These are phyloP conservation scores for Oscheius sp. DNA, from an alignment of 2,888 invertebrate genomes.

Conservation along the genomic window DNA sequence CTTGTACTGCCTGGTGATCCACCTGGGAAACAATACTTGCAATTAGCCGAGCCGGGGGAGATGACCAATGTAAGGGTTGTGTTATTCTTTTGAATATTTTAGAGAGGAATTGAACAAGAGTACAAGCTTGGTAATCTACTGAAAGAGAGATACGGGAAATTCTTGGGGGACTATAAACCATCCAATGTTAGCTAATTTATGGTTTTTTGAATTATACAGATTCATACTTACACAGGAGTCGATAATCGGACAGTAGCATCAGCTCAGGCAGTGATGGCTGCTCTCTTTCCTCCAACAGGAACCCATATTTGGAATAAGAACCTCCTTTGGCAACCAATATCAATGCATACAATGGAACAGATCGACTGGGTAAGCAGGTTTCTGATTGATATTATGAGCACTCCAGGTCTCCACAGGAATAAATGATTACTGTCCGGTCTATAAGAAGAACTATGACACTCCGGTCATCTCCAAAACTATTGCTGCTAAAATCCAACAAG, in stretches of 20 bases:
- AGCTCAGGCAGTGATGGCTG: constrained; percentile 71
- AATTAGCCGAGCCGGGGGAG: constrained; percentile 52
- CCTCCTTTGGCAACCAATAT: constrained; percentile 85
- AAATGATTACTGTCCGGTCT: constrained; percentile 40
- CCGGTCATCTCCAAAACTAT: constrained; percentile 29
- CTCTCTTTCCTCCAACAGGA: constrained; percentile 71
- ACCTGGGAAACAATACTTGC: constrained; percentile 31
- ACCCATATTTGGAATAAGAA: constrained; percentile 70
- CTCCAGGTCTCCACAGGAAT: constrained; percentile 53
- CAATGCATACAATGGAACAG: constrained; percentile 78
- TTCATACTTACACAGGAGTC: constrained; percentile 81
- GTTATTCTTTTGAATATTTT: constrained; percentile 21
- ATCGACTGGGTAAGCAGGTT: constrained; percentile 44
- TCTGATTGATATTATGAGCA: background rate
- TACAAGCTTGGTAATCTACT: constrained; percentile 81
- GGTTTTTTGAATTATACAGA: constrained; percentile 74
- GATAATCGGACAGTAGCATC: constrained; percentile 82
- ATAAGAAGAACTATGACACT: constrained; percentile 23
- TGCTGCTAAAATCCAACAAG: constrained; percentile 9
- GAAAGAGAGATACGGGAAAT: constrained; percentile 78
- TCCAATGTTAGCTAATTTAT: constrained; percentile 53
- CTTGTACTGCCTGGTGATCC: constrained; percentile 43
- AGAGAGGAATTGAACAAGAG: constrained; percentile 83
- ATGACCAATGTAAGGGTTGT: constrained; percentile 53
- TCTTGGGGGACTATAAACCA: constrained; percentile 76